Conservation (phyloP, 2,888 invertebrate genomes). For the Xylota sylvarum region DNA sequence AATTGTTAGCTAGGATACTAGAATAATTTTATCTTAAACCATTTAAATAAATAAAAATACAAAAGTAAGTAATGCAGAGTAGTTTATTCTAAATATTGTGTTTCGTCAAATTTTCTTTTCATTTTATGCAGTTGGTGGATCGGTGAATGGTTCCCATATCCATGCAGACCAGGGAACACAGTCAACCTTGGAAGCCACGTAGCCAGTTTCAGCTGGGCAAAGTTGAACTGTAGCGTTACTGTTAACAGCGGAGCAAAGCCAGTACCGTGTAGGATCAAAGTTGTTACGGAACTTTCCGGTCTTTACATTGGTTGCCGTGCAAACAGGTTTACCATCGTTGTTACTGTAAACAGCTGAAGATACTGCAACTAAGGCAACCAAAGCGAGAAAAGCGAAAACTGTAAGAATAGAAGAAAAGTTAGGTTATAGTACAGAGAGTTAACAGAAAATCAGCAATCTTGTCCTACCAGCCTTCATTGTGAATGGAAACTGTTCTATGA, state of each 20-base stretch:
- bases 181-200: conserved; percentile 78
- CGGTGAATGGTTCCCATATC: conserved; percentile 80
- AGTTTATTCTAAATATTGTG: neutral
- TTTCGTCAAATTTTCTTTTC: too few species aligned
- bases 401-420: neutral
- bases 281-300: conserved; percentile 79
- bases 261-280: conserved; percentile 81
- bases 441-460: neutral
- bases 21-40: too few species aligned
- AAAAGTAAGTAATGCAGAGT: too few species aligned
- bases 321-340: conserved; percentile 79
- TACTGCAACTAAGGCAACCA: conserved; percentile 72
- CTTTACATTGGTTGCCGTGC: conserved; percentile 79
- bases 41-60: too few species aligned
- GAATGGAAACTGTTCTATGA: conserved; percentile 28
- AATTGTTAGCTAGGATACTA: too few species aligned
- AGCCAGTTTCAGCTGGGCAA: conserved; percentile 79
- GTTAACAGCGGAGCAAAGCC: conserved; percentile 78
- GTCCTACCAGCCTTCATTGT: conserved; percentile 63
- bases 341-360: conserved; percentile 56
- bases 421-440: neutral
- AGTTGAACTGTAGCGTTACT: conserved; percentile 76
- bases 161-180: conserved; percentile 81
- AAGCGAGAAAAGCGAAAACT: conserved; percentile 39
- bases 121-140: conserved; percentile 72